A percentile compares a stretch with the other conserved stretches of the same genome.
These are phyloP conservation scores for Cheilosia vulpina DNA, from an alignment of 2,888 invertebrate genomes.

Conservation along the genomic window DNA sequence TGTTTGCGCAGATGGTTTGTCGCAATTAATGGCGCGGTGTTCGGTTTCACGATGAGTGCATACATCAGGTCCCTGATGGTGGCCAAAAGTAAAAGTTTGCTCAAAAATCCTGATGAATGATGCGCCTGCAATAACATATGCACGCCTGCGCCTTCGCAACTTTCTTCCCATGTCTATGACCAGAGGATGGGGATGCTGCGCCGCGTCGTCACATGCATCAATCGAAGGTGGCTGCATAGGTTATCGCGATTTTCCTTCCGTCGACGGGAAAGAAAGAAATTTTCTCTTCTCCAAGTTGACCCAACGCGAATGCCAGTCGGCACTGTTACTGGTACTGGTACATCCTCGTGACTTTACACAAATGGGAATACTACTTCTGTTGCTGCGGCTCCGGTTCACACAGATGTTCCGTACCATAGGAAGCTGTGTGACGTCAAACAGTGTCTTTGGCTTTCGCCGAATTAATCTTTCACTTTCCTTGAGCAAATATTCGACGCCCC, in stretches of 20 bases:
- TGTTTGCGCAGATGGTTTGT: conserved; percentile 37
- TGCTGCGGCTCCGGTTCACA: background rate
- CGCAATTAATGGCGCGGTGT: conserved; percentile 33
- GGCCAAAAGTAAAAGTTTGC: conserved; percentile 62
- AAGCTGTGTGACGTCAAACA: conserved; percentile 39
- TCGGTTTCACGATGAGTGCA: conserved; percentile 31
- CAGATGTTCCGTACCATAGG: conserved; percentile 24
- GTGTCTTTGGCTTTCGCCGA: conserved; percentile 61
- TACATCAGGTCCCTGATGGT: background rate
- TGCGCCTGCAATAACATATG: conserved; percentile 50
- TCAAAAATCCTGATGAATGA: conserved; percentile 66
- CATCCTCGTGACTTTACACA: conserved; percentile 71
- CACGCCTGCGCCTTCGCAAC: conserved; percentile 52
- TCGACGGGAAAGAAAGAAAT: conserved; percentile 45
- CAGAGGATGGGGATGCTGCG: conserved; percentile 38
- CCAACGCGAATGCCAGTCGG: conserved; percentile 39
- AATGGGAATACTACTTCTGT: conserved; percentile 47
- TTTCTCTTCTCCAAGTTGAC: conserved; percentile 65
- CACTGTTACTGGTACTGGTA: conserved; percentile 31
- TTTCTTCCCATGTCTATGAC: conserved; percentile 48
- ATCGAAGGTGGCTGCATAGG: conserved; percentile 63
- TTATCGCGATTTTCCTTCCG: conserved; percentile 65
- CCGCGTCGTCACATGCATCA: conserved; percentile 48
- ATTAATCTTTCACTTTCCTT: conserved; percentile 72
- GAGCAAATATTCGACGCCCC: conserved; percentile 55